Evolutionary conservation across 2,888 invertebrate species (phyloP), one percentile per base, ranked within the genome.

Genomic region (Punctoribates punctum): DNA sequence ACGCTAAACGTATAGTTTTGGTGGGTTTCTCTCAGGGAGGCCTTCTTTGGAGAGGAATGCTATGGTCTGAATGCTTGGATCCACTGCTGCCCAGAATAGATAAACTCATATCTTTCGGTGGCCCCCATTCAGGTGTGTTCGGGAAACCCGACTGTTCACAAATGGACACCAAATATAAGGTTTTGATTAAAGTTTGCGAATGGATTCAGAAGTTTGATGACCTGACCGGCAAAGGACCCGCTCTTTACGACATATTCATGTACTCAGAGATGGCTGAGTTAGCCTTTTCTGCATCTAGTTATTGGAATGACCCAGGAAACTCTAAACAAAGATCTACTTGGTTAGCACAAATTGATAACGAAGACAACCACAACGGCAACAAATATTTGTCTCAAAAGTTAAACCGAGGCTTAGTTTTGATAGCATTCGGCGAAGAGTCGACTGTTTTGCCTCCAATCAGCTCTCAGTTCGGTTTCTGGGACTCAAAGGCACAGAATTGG

Each of bases 371-470:
- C 6, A 20, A 20, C 1, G 46, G 46, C 2, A 38, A 70, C 11
- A 70, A 70, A 23, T 70, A 70, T 42, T 13, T 70, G 42, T 42
- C 70, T 2, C 70, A 38, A 20, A 70, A 70, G 23, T 23, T 70
- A 4, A 42, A 34, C 38, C 38, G 42, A 2, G 70, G 70, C 3
- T 42, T 70, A 46, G 70, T 42, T 38, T 13, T 70, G 23, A 70
- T 70, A 20, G 17, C 70, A 1, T 70, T 70, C 13, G 70, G 70
- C 46, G 17, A 42, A 23, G 70, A 70, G 23, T n/a, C 34, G 13
- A 70, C 70, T 20, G 70, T 70, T 70, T 70, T 70, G 46, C 70
- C 70, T 11, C 70, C 70, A 42, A 46, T 70, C 23, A 70, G 70
- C 23, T 34, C 70, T 42, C 23, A 17, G 4, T 70, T 70, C 23